Percentiles rank a stretch among this genome's conserved stretches.
Conservation (phyloP, 2,113 vertebrate genomes). For the Nanorana parkeri region DNA sequence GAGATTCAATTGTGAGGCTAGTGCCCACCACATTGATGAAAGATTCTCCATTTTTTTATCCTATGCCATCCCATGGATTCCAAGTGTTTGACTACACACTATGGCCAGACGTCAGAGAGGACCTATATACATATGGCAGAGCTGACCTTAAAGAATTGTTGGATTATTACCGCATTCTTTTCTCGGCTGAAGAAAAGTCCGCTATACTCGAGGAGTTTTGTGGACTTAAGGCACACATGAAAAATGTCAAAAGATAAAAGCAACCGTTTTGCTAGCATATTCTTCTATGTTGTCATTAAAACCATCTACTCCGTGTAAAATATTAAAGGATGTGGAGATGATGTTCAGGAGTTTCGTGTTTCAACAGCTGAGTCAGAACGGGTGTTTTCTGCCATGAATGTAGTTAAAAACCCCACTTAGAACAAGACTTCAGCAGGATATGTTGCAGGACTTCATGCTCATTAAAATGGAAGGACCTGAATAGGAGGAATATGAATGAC, state of each 20-base stretch:
- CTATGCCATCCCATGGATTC: too few relatives aligned
- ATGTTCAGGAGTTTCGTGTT: background rate
- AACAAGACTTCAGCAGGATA: too few relatives aligned
- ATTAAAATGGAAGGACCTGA: too few relatives aligned
- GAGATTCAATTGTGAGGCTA: too few relatives aligned
- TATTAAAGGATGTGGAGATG: background rate
- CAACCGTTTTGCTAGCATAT: background rate
- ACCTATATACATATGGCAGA: too few relatives aligned
- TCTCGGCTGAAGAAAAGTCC: background rate
- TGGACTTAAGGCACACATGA: constrained; percentile 3
- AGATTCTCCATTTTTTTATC: constrained; percentile 2
- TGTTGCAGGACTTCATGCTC: too few relatives aligned
- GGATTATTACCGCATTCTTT: background rate
- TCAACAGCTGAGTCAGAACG: constrained; percentile 3
- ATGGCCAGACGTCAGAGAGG: too few relatives aligned
- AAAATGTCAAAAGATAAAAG: background rate
- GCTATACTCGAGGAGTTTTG: background rate
- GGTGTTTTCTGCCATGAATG: background rate
- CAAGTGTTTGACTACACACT: too few relatives aligned
- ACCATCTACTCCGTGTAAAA: constrained; percentile 8
- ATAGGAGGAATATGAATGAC: too few relatives aligned
- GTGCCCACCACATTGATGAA: background rate
- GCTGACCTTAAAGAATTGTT: too few relatives aligned
- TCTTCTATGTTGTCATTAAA: constrained; percentile 5
- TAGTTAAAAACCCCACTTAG: background rate